These are phyloP conservation scores for Phoebastria nigripes DNA, from an alignment of 2,797 vertebrate species.

Conservation along the genomic window DNA sequence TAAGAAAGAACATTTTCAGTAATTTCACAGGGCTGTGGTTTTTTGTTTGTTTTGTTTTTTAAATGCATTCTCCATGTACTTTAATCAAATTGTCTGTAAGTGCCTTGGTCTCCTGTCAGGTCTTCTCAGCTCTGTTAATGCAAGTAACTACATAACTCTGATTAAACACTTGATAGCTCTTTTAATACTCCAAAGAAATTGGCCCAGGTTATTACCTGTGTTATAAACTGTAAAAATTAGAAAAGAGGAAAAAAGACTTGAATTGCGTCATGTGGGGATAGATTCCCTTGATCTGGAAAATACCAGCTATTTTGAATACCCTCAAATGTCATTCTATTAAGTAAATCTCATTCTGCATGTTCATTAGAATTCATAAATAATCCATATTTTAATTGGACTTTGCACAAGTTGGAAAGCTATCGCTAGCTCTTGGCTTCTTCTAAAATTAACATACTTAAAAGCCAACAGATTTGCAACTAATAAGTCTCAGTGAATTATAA, in stretches of 20 bases:
- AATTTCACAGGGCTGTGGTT: background rate
- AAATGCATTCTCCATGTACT: background rate
- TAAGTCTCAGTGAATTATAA: constrained; percentile 9
- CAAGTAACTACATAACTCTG: background rate
- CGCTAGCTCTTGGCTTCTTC: background rate
- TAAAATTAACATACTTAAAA: background rate
- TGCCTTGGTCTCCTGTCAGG: background rate
- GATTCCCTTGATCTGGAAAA: background rate
- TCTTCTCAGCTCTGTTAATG: background rate
- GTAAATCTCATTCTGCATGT: background rate
- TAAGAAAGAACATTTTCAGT: background rate
- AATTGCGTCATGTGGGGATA: background rate
- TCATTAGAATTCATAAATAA: background rate
- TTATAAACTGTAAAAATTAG: background rate
- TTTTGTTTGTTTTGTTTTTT: background rate
- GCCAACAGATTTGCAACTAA: constrained; percentile 28
- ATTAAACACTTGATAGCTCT: background rate
- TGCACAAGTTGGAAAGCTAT: background rate
- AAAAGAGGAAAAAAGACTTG: background rate
- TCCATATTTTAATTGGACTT: background rate
- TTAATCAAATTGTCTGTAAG: background rate
- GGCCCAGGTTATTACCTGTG: background rate
- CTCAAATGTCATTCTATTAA: background rate
- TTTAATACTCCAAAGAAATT: background rate
- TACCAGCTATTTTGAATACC: background rate